Evolutionary conservation across 2,797 vertebrate species (phyloP), one percentile per base, ranked within the genome.

Genomic region (Onychomys arenicola): DNA sequence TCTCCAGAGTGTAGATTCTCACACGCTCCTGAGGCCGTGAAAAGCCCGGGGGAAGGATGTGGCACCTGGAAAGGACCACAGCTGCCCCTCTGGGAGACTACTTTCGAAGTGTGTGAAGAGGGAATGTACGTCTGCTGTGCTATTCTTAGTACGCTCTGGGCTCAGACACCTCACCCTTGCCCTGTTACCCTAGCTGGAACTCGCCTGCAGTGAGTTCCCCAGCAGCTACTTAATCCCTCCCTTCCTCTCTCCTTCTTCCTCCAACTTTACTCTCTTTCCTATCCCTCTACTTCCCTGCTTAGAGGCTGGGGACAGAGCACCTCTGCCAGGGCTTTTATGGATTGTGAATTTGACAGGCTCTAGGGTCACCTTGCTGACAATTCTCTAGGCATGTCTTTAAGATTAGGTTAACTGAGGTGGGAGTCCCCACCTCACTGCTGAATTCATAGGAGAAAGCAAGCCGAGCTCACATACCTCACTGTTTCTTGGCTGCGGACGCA

Each of bases 141-240:
- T 96, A 75, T 86, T 93, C 93, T 94, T 52, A 52, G 91, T 82
- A 81, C 4, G 5, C 78, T 89, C 43, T 76, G 84, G 88, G 75
- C 77, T 80, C 95, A 94, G 91, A 88, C 61, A 63, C 89, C 90
- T 96, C 90, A 95, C 78, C 77, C 32, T 43, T 92, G 93, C 52
- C 87, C 95, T 94, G 63, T 71, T 71, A 87, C 71, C 71, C 91
- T 71, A 69, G 93, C 59, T 86, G 63, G 95, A 95, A 71, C 5
- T 86, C 91, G 27, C 52, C 23, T 40, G 84, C 69, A 83, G 55
- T 34, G 61, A 96, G 84, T 78, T 92, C 81, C 81, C 69, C 94
- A 75, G 89, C 19, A 93, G 61, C 10, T 49, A 34, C 40, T 37
- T 14, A 29, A 71, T 16, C 63, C 11, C 46, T 77, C 29, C 67